phyloP scores from a whole-genome alignment of 2,888 invertebrate genomes.

The Harmothoe impar region DNA sequence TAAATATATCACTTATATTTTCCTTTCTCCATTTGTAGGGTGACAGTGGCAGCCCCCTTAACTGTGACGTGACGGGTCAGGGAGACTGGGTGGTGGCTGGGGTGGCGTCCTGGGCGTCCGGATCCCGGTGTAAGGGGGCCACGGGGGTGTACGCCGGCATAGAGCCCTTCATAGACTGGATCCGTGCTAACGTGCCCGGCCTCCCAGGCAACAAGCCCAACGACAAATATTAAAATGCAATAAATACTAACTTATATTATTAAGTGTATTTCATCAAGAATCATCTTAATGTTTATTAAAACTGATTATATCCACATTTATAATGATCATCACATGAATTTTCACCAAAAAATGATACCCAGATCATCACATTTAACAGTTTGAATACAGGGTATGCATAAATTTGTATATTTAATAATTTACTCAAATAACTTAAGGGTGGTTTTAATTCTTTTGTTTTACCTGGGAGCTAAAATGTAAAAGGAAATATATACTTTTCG shows the following conservation, averaged over 20 bases:
- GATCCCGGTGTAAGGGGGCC: conserved; percentile 48
- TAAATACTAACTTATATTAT: neutral
- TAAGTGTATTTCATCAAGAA: no score
- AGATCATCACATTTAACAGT: no score
- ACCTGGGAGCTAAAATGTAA: no score
- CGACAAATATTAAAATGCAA: neutral
- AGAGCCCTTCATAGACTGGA: conserved; percentile 56
- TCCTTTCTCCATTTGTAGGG: conserved; percentile 46
- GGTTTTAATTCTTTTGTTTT: no score
- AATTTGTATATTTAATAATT: no score
- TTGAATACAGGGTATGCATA: no score
- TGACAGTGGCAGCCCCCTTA: conserved; percentile 56
- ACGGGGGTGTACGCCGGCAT: conserved; percentile 59
- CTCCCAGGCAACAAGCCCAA: conserved; percentile 43
- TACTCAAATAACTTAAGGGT: no score
- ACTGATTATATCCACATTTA: no score
- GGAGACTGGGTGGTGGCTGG: conserved; percentile 60
- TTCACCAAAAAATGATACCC: no score
- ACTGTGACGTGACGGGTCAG: conserved; percentile 59
- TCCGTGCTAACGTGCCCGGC: conserved; percentile 42
- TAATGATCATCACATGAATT: no score
- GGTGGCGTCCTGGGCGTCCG: conserved; percentile 62
- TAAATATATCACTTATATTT: neutral
- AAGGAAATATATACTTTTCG: no score
- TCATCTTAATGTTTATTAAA: no score